Conservation (phyloP, 2,797 vertebrate species). For the Phrynocephalus vlangalii region DNA sequence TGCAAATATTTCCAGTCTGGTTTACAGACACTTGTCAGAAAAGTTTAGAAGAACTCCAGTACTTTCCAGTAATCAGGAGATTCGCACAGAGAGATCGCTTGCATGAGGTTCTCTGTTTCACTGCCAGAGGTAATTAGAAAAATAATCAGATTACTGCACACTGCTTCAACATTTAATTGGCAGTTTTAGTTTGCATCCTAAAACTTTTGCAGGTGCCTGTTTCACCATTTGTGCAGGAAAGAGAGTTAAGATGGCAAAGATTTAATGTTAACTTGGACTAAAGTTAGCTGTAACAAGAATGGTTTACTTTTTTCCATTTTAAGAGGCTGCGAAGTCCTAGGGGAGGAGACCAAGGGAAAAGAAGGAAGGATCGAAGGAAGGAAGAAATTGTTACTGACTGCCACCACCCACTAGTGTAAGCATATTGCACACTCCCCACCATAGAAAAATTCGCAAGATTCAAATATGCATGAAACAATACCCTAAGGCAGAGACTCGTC, state of each 20-base stretch:
- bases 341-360: neutral
- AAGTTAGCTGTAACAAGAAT: neutral
- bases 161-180: neutral
- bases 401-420: no score
- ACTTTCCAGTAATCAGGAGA: neutral
- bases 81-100: neutral
- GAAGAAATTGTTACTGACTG: no score
- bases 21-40: neutral
- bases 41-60: neutral
- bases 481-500: no score
- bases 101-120: neutral
- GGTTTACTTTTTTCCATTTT: neutral
- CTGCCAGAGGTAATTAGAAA: neutral
- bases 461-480: no score
- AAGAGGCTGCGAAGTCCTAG: neutral
- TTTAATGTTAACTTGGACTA: neutral
- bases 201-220: neutral
- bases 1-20: neutral
- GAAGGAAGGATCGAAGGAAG: no score
- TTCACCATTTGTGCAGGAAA: neutral
- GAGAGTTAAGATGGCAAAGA: neutral
- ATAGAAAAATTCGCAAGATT: no score
- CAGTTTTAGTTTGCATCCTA: neutral
- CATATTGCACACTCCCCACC: no score
- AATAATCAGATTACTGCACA: neutral